A percentile compares a stretch with the other conserved stretches of the same genome.
These are phyloP conservation scores for Monomorium pharaonis DNA, from an alignment of 1,140 invertebrate species.

Conservation along the genomic window DNA sequence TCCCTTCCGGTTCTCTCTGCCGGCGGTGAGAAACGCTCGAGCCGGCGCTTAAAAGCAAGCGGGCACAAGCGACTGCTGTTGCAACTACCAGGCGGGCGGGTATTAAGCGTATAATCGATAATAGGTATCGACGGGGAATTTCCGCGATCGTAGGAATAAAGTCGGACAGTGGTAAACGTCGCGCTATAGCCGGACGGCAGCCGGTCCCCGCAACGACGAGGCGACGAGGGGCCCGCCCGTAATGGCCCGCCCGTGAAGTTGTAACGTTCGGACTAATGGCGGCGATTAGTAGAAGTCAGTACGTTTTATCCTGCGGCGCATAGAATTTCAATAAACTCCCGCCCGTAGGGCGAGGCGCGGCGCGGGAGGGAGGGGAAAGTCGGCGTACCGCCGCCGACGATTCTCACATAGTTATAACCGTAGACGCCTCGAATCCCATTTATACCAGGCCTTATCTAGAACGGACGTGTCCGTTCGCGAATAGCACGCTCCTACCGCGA, in stretches of 20 bases:
- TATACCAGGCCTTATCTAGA: constrained; percentile 61
- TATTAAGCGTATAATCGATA: constrained; percentile 57
- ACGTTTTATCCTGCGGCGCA: constrained; percentile 56
- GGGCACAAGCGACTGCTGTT: neutral
- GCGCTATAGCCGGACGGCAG: constrained; percentile 35
- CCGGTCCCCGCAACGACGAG: neutral
- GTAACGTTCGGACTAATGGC: constrained; percentile 58
- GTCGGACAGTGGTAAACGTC: constrained; percentile 55
- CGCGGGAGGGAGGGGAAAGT: neutral
- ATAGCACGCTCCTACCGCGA: constrained; percentile 55
- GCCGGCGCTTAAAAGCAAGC: constrained; percentile 32
- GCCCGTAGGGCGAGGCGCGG: neutral
- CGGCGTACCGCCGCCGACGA: constrained; percentile 20
- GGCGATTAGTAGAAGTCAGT: constrained; percentile 64
- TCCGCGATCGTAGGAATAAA: constrained; percentile 35
- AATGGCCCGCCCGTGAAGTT: constrained; percentile 52
- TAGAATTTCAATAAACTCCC: constrained; percentile 64
- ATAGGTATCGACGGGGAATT: constrained; percentile 50
- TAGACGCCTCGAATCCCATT: constrained; percentile 60
- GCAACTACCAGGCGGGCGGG: constrained; percentile 15
- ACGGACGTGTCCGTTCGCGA: constrained; percentile 60
- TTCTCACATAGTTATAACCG: constrained; percentile 59
- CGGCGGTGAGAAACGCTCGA: constrained; percentile 20
- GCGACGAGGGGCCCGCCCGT: constrained; percentile 31
- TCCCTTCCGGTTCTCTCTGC: neutral